A percentile compares a stretch with the other conserved stretches of the same genome.
phyloP scores from a whole-genome alignment of 2,797 vertebrate genomes.

The Eulemur albifrons region DNA sequence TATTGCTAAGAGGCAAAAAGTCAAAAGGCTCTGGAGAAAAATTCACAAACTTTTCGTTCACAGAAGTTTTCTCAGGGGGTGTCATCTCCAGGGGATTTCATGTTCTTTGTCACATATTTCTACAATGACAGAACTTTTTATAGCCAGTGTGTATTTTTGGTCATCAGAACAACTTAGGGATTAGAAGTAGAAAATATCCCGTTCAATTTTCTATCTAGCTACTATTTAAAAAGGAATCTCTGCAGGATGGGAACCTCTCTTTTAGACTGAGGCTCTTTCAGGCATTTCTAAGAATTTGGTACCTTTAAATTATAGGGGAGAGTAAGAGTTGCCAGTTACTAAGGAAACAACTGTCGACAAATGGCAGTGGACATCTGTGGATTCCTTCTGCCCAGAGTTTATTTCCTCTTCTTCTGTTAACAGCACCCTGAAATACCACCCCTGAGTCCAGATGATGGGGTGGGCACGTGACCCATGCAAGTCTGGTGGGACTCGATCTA shows the following conservation, averaged over 20 bases:
- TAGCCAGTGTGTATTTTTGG: background rate
- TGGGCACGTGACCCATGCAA: background rate
- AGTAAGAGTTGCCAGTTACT: background rate
- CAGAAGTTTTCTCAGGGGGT: background rate
- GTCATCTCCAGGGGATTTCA: background rate
- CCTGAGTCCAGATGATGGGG: background rate
- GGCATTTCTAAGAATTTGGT: background rate
- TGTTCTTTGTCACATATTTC: constrained; percentile 6
- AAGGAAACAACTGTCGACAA: background rate
- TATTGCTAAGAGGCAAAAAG: background rate
- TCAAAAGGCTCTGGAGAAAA: background rate
- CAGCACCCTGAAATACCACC: background rate
- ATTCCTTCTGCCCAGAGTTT: background rate
- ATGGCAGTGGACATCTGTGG: background rate
- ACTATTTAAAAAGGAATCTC: background rate
- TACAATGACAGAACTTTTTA: background rate
- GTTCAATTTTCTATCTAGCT: background rate
- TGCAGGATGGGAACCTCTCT: background rate
- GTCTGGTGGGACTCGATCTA: background rate
- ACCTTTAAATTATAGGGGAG: background rate
- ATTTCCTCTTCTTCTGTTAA: background rate
- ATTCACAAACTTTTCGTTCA: background rate
- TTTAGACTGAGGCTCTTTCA: background rate
- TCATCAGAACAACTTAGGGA: background rate
- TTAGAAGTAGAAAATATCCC: background rate